These are phyloP conservation scores for Rafetus swinhoei DNA, from an alignment of 2,113 vertebrate species.

Conservation along the genomic window DNA sequence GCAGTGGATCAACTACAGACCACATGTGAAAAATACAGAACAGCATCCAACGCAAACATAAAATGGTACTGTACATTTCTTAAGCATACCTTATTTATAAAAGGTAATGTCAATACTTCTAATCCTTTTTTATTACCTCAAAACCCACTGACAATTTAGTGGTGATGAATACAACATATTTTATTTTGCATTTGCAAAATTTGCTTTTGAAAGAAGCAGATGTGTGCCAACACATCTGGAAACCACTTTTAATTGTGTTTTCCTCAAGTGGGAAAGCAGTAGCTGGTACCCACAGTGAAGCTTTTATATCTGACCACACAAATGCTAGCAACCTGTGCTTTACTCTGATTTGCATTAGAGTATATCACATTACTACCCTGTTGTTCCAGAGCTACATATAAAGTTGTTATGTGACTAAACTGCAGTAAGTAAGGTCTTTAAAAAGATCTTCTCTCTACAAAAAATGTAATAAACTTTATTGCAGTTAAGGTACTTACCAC, in stretches of 20 bases:
- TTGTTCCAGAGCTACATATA: constrained; percentile 65
- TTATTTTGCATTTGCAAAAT: constrained; percentile 53
- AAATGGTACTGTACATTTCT: background rate
- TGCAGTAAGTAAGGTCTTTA: constrained; percentile 64
- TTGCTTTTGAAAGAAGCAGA: constrained; percentile 37
- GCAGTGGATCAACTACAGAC: background rate
- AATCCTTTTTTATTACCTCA: constrained; percentile 55
- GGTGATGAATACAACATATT: constrained; percentile 38
- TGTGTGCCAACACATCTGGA: constrained; percentile 74
- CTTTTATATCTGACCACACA: constrained; percentile 67
- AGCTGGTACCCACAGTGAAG: constrained; percentile 30
- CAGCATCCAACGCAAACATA: background rate
- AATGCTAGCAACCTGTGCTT: constrained; percentile 67
- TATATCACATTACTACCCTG: constrained; percentile 60
- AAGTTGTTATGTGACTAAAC: constrained; percentile 64
- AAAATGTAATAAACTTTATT: constrained; percentile 55
- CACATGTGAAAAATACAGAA: background rate
- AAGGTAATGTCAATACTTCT: constrained; percentile 25
- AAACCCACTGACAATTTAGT: constrained; percentile 65
- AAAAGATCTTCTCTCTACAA: constrained; percentile 51
- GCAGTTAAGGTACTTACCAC: constrained; percentile 57
- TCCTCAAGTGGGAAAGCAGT: constrained; percentile 63
- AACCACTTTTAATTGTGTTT: constrained; percentile 73
- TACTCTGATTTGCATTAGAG: constrained; percentile 62
- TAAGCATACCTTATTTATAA: constrained; percentile 20